Percentiles rank a stretch among this genome's conserved stretches.
Conservation (phyloP, 2,888 invertebrate genomes). For the Erannis defoliaria region DNA sequence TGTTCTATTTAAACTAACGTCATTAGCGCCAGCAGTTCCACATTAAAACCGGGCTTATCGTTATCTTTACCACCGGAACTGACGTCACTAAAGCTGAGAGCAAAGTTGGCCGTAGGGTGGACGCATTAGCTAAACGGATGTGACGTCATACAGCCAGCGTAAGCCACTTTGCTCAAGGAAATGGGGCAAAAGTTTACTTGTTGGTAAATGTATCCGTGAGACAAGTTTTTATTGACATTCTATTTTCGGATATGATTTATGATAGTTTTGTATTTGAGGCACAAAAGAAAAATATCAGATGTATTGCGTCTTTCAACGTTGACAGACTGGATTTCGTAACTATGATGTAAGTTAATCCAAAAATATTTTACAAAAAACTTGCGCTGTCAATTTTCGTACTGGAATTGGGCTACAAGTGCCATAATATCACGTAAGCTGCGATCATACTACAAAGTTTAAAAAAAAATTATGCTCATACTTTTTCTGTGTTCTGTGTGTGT, state of each 20-base stretch:
- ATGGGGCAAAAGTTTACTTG: slow-evolving; percentile 37
- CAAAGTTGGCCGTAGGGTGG: slow-evolving; percentile 43
- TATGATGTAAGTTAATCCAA: too few relatives aligned
- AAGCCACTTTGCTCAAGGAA: slow-evolving; percentile 38
- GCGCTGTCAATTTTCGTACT: too few relatives aligned
- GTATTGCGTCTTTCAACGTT: neutral
- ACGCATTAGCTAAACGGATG: slow-evolving; percentile 45
- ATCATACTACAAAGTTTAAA: too few relatives aligned
- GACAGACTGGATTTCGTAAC: too few relatives aligned
- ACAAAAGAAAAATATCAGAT: neutral
- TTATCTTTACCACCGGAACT: slow-evolving; percentile 37
- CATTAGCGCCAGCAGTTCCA: slow-evolving; percentile 25
- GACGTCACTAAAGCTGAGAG: slow-evolving; percentile 39
- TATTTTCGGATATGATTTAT: slow-evolving; percentile 32
- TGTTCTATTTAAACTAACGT: slow-evolving; percentile 15
- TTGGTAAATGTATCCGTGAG: slow-evolving; percentile 19
- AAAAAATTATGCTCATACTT: too few relatives aligned
- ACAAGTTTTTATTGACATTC: slow-evolving; percentile 25
- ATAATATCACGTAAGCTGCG: too few relatives aligned
- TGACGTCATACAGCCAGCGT: slow-evolving; percentile 39
- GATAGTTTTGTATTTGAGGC: neutral
- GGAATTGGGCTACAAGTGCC: too few relatives aligned
- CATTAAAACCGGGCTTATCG: slow-evolving; percentile 34
- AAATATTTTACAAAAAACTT: too few relatives aligned
- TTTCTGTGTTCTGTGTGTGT: too few relatives aligned